A percentile compares a stretch with the other conserved stretches of the same genome.
These are phyloP conservation scores for Cetonia aurata DNA, from an alignment of 2,888 invertebrate species.

Conservation along the genomic window DNA sequence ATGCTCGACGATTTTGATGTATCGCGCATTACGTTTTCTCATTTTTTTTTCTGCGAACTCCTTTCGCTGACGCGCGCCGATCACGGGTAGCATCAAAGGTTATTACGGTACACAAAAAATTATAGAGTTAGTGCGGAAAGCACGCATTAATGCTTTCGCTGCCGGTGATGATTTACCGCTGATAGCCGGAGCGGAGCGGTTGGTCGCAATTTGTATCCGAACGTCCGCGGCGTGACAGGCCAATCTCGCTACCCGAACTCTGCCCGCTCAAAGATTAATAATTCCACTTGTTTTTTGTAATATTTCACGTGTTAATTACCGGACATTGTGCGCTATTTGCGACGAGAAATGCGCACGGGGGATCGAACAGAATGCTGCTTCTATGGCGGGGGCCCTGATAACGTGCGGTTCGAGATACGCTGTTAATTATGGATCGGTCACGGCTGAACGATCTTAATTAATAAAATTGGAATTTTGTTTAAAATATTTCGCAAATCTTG, in stretches of 20 bases:
- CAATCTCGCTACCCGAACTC: slow-evolving; percentile 64
- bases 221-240: slow-evolving; percentile 64
- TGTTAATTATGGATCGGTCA: slow-evolving; percentile 31
- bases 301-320: slow-evolving; percentile 66
- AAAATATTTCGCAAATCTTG: not conserved
- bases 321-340: slow-evolving; percentile 58
- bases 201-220: slow-evolving; percentile 63
- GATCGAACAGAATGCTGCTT: not conserved
- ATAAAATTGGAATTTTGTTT: slow-evolving; percentile 1
- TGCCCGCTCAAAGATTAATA: slow-evolving; percentile 63
- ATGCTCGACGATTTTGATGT: slow-evolving; percentile 13
- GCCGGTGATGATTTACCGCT: slow-evolving; percentile 61
- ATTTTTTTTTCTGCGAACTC: not conserved
- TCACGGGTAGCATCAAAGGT: slow-evolving; percentile 52
- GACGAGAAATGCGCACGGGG: slow-evolving; percentile 39
- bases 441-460: slow-evolving; percentile 34
- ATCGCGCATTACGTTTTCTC: not conserved
- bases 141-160: slow-evolving; percentile 57
- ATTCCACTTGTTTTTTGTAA: slow-evolving; percentile 65
- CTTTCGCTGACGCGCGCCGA: slow-evolving; percentile 6
- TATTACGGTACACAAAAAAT: slow-evolving; percentile 47
- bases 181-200: slow-evolving; percentile 56
- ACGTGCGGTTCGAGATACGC: not conserved
- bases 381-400: not conserved
- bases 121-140: slow-evolving; percentile 50